Percentiles rank a stretch among this genome's conserved stretches.
Conservation (phyloP, 2,888 invertebrate species). For the Dicyrtomina minuta region DNA sequence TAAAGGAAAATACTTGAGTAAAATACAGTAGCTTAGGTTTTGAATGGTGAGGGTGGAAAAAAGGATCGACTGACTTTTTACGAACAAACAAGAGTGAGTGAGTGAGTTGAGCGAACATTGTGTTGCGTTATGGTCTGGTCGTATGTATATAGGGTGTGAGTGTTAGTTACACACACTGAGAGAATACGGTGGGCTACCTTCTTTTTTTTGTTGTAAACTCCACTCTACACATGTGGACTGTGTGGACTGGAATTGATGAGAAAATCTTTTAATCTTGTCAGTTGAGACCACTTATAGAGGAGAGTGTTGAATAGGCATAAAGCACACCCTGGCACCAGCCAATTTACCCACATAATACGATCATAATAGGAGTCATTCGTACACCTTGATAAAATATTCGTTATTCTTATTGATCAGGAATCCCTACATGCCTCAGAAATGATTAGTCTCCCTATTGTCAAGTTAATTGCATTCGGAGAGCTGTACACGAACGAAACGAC, state of each 20-base stretch:
- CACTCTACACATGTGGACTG: neutral
- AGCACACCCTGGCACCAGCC: constrained; percentile 52
- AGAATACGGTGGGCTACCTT: too few relatives aligned
- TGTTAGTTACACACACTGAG: too few relatives aligned
- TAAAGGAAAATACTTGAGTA: too few relatives aligned
- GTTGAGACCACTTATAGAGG: constrained; percentile 49
- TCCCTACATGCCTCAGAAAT: constrained; percentile 46
- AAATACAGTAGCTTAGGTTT: too few relatives aligned
- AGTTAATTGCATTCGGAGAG: constrained; percentile 50
- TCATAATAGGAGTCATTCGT: constrained; percentile 51
- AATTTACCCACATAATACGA: constrained; percentile 48
- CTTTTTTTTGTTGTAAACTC: too few relatives aligned
- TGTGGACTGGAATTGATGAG: constrained; percentile 42
- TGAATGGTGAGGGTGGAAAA: too few relatives aligned
- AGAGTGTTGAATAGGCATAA: constrained; percentile 51
- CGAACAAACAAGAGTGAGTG: too few relatives aligned
- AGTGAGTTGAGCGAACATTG: too few relatives aligned
- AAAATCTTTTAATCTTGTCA: constrained; percentile 53
- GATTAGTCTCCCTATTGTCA: constrained; percentile 51
- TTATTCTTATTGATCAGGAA: constrained; percentile 34
- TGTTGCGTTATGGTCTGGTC: too few relatives aligned
- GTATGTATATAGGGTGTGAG: too few relatives aligned
- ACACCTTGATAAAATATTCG: constrained; percentile 34
- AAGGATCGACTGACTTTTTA: too few relatives aligned
- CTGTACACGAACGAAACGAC: constrained; percentile 9